Percentiles rank a stretch among this genome's conserved stretches.
These are phyloP conservation scores for Lycia hirtaria DNA, from an alignment of 2,888 invertebrate species.

Conservation along the genomic window DNA sequence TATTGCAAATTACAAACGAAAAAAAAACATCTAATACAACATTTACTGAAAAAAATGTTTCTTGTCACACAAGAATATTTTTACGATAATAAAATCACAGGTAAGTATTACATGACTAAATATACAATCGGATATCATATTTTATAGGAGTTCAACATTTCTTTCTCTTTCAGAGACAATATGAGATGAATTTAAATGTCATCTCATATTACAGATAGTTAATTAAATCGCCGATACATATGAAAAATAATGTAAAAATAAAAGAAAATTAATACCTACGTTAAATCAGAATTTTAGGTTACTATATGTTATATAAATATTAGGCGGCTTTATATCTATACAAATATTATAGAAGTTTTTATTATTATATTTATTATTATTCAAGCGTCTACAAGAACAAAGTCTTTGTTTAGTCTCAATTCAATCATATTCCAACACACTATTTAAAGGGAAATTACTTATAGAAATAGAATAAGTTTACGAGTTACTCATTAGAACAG, in stretches of 20 bases:
- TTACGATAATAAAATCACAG: conserved; percentile 76
- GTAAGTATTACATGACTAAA: conserved; percentile 76
- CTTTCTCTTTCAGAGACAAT: conserved; percentile 59
- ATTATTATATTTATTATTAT: conserved; percentile 33
- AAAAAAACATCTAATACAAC: conserved; percentile 53
- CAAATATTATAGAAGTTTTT: background rate
- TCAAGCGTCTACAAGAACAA: conserved; percentile 32
- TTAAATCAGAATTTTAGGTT: conserved; percentile 1
- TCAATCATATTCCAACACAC: conserved; percentile 1
- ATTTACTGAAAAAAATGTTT: conserved; percentile 53
- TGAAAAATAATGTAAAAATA: conserved; percentile 2
- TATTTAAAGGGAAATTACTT: background rate
- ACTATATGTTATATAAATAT: conserved; percentile 30
- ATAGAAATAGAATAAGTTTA: no score
- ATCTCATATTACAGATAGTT: conserved; percentile 17
- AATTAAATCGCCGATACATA: conserved; percentile 7
- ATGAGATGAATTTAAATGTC: conserved; percentile 27
- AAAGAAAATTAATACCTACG: background rate
- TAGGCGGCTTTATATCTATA: conserved; percentile 36
- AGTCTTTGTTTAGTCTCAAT: conserved; percentile 17
- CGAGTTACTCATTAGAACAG: no score
- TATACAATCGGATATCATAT: conserved; percentile 53
- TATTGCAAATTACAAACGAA: conserved; percentile 44
- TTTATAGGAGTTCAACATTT: conserved; percentile 37
- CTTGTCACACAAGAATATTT: conserved; percentile 80